Conservation (phyloP, 2,797 vertebrate species). For the Streptopelia turtur region DNA sequence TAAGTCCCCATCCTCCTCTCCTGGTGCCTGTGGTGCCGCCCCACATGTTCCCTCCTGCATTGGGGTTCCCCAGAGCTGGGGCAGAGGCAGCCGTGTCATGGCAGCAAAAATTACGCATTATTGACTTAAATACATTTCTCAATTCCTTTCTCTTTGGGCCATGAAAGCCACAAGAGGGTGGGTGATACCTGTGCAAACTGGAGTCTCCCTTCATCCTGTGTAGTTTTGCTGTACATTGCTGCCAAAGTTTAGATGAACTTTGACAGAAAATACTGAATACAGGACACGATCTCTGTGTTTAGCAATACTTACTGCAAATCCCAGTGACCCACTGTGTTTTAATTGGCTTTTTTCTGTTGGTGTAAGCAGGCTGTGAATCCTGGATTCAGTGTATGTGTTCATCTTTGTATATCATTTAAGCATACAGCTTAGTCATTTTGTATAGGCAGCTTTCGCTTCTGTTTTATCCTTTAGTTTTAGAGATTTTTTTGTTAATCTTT, state of each 20-base stretch:
- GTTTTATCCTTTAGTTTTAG: background rate
- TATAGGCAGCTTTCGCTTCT: background rate
- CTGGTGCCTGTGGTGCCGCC: background rate
- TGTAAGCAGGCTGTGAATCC: background rate
- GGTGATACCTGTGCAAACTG: background rate
- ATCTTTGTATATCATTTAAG: background rate
- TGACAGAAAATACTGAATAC: background rate
- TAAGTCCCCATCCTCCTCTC: rapidly evolving
- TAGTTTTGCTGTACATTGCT: background rate
- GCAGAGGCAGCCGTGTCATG: background rate
- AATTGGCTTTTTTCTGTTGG: background rate
- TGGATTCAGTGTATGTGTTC: background rate
- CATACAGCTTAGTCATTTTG: background rate
- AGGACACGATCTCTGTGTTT: background rate
- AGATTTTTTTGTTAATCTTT: background rate
- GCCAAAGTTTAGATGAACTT: background rate
- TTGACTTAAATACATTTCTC: background rate
- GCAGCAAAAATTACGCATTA: rapidly evolving
- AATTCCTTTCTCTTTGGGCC: background rate
- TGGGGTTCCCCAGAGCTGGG: background rate
- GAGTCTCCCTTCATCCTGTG: background rate
- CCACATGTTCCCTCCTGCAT: rapidly evolving
- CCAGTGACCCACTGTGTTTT: background rate
- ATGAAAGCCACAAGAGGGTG: background rate
- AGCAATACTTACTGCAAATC: background rate